Evolutionary conservation across 1,140 invertebrate species (phyloP), one percentile per base, ranked within the genome.

Genomic region (Pseudobourletiella spinata): DNA sequence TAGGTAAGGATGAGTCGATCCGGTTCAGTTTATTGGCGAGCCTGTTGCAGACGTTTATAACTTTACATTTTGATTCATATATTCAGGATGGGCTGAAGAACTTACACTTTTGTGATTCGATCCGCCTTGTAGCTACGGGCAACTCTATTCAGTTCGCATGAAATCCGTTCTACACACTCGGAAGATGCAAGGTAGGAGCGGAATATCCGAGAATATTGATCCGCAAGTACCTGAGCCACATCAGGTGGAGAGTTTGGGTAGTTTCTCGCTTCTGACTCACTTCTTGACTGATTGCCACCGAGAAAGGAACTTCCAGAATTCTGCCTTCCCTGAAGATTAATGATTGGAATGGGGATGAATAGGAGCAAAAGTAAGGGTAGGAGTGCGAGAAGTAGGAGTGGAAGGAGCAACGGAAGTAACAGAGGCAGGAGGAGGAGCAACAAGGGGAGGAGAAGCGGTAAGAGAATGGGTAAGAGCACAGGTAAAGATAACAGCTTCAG

Each of bases 131-230:
- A 55, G 22, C 20, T 35, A 14, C 32, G 30, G 2, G 52, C 6
- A 3, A 55, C 32, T 6, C 29, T 8, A 11, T 32, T 32, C 26
- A 55, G 3, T 24, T 55, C 52, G 20, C 52, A 55, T 22, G 52
- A 29, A 35, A 55, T 39, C 14, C 52, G n/a, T 26, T 55, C 52
- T 6, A 55, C 52, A 39, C 52, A 55, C 18, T 55, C 52, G 3
- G 52, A 35, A 3, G 52, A 55, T 4, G 4, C 22, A 4, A 55
- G 11, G 26, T 32, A 55, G 3, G 52, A 11, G n/a, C 22, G 4
- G 29, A 55, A 55, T 14, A 39, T 39, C n/a, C 52, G n/a, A 30
- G 29, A 16, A 18, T 55, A 55, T 20, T 55, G 28, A 6, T 55
- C 52, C n/a, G 29, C 11, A 3, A 55, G 8, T 6, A 24, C 18